Evolutionary conservation across 2,797 vertebrate genomes (phyloP).

Genomic region (Nyctibius grandis): DNA sequence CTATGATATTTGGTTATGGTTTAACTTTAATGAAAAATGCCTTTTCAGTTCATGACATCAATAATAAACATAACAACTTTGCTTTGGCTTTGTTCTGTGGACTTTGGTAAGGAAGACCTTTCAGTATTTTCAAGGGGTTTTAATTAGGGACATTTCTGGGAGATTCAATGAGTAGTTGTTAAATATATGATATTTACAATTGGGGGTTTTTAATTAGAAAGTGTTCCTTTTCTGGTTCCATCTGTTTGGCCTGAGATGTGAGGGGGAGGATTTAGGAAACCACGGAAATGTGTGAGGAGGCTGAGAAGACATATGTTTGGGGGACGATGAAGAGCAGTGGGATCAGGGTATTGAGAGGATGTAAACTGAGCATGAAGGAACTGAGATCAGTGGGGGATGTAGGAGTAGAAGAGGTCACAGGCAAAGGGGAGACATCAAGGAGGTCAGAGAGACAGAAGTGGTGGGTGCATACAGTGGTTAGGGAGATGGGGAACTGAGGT

Average conservation of each 20-base stretch:
- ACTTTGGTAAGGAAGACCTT: neutral
- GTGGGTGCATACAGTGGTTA: neutral
- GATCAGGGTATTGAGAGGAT: neutral
- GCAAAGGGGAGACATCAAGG: neutral
- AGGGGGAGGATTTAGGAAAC: neutral
- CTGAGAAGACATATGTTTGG: neutral
- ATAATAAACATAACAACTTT: neutral
- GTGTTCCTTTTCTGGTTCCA: neutral
- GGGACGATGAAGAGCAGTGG: neutral
- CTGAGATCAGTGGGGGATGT: neutral
- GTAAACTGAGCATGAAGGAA: neutral
- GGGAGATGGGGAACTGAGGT: neutral
- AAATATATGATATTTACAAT: neutral
- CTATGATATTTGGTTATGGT: neutral
- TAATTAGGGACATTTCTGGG: neutral
- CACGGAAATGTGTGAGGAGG: neutral
- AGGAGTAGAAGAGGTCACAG: neutral
- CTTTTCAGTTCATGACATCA: neutral
- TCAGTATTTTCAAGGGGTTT: neutral
- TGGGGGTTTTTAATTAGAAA: conserved; percentile 6
- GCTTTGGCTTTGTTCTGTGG: neutral
- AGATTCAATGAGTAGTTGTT: neutral
- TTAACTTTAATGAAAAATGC: neutral
- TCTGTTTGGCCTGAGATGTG: neutral
- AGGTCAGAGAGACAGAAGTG: neutral